Base-by-base conservation (phyloP, 1,140 invertebrate genomes). In the Drosophila gunungcola region DNA sequence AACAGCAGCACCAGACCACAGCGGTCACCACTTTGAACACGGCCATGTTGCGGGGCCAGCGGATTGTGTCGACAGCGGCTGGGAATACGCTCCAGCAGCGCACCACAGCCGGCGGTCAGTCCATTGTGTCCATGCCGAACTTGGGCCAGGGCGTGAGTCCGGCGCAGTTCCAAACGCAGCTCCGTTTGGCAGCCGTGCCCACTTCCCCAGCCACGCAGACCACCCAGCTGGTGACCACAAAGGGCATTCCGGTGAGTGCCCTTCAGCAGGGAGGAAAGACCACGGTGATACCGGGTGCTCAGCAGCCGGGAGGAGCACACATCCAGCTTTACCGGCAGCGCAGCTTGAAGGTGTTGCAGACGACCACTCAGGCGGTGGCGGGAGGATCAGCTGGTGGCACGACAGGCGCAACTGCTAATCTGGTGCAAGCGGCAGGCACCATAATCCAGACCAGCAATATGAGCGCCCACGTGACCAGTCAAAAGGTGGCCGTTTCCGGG, bases 261-360 rank as follows among this genome's bases (percentile, higher is more conserved):
- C 41, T 92, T 13, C 92, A 93, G 49, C 92, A 93, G n/a, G 90
- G 93, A 80, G 77, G 90, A 7, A 92, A 93, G 3, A 75, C 91
- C 2, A 76, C 91, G 6, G 93, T 92, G 4, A 94, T 95, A 76
- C 92, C 94, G 6, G 93, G 94, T 2, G 93, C 90, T 36, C 91
- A 92, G 39, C 80, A 83, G 27, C 67, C 67, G 3, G 74, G 63
- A 2, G 93, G 93, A 45, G 80, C 94, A 13, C 93, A 94, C 52
- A 92, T 94, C 43, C 93, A 94, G 62, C 91, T 94, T 13, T 93
- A 94, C 55, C 67, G 93, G n/a, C 93, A 94, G 70, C 80, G 93
- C 38, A 93, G 94, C 74, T 65, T 93, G 0, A 93, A 93, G 62
- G 93, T 91, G 25, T 54, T 94, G 13, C 91, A 92, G 39, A 58